Evolutionary conservation across 2,888 invertebrate species (phyloP).

Genomic region (Aelia acuminata): DNA sequence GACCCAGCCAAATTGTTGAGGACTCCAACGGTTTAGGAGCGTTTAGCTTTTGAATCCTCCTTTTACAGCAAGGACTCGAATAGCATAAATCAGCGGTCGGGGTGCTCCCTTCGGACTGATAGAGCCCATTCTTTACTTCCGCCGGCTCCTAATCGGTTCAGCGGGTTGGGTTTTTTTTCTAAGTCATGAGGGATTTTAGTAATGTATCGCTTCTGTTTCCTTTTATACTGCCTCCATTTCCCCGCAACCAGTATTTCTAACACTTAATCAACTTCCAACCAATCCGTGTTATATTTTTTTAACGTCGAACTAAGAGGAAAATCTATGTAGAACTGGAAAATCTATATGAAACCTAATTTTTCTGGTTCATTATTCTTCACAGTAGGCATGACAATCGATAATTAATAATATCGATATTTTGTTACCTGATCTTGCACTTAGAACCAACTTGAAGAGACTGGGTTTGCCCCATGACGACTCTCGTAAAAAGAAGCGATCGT

Average conservation of each 20-base stretch:
- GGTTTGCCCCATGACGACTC: no score
- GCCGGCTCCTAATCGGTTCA: not conserved
- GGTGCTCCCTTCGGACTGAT: not conserved
- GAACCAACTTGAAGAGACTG: no score
- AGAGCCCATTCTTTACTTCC: not conserved
- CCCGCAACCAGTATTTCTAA: not conserved
- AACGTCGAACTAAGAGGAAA: no score
- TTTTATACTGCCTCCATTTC: not conserved
- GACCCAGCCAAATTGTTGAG: not conserved
- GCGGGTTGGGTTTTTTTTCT: not conserved
- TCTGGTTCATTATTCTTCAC: no score
- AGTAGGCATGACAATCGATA: no score
- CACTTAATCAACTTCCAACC: not conserved
- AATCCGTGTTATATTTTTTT: no score
- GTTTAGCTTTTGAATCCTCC: not conserved
- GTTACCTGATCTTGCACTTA: no score
- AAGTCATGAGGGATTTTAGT: constrained; percentile 3
- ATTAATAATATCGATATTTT: no score
- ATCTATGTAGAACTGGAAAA: no score
- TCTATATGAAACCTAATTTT: no score
- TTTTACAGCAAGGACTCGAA: not conserved
- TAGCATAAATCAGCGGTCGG: not conserved
- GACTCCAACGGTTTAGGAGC: not conserved
- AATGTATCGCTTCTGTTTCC: constrained; percentile 12
- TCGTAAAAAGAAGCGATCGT: no score